phyloP scores from a whole-genome alignment of 2,888 invertebrate species.

The Agriopis leucophaearia region DNA sequence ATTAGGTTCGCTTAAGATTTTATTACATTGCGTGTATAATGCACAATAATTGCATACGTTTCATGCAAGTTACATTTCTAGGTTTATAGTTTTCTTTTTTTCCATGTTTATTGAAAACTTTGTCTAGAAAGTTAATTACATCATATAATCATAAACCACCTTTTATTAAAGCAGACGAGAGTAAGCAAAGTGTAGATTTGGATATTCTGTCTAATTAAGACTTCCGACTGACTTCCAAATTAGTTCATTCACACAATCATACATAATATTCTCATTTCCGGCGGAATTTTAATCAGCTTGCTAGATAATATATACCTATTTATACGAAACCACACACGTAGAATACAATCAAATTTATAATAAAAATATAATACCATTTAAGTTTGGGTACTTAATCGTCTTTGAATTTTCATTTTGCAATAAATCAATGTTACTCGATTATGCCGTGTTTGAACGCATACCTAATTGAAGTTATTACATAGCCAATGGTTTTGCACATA shows the following conservation, averaged over 20 bases:
- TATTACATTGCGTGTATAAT: slow-evolving; percentile 24
- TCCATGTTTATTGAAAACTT: slow-evolving; percentile 8
- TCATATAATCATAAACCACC: slow-evolving; percentile 13
- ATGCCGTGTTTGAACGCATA: not conserved
- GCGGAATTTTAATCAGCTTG: slow-evolving; percentile 16
- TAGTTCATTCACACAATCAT: slow-evolving; percentile 25
- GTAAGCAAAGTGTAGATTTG: slow-evolving; percentile 4
- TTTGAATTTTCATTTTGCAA: not conserved
- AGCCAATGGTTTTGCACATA: slow-evolving; percentile 3
- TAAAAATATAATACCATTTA: no score
- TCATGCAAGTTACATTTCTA: not conserved
- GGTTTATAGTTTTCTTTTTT: slow-evolving; percentile 4
- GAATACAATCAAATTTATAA: not conserved
- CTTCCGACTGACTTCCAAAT: slow-evolving; percentile 21
- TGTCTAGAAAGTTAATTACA: slow-evolving; percentile 22
- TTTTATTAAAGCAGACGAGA: slow-evolving; percentile 10
- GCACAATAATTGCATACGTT: slow-evolving; percentile 19
- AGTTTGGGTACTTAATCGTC: not conserved
- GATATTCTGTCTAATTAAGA: slow-evolving; percentile 21
- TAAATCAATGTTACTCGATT: not conserved
- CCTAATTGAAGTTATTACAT: slow-evolving; percentile 8
- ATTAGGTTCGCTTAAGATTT: slow-evolving; percentile 22
- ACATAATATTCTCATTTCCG: slow-evolving; percentile 26
- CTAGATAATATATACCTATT: slow-evolving; percentile 3
- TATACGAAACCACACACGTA: slow-evolving; percentile 5